These are phyloP conservation scores for Trisateles emortualis DNA, from an alignment of 2,888 invertebrate species.

Conservation along the genomic window DNA sequence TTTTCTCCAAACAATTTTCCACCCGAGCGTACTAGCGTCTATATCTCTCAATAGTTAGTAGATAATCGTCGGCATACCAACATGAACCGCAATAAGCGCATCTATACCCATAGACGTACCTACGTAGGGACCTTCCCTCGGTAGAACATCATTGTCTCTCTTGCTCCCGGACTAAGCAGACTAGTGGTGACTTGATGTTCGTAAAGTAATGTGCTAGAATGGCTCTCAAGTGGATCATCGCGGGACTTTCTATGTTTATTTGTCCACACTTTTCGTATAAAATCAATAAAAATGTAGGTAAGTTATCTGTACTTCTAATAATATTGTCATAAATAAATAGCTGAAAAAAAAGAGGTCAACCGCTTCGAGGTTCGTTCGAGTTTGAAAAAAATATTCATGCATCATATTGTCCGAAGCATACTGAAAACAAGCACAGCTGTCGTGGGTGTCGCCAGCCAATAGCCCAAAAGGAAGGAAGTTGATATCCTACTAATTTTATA, in stretches of 20 bases:
- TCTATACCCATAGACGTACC: slow-evolving; percentile 34
- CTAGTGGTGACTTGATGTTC: slow-evolving; percentile 15
- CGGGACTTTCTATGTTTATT: slow-evolving; percentile 60
- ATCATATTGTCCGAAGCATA: too few relatives aligned
- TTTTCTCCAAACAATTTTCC: slow-evolving; percentile 9
- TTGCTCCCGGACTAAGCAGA: slow-evolving; percentile 24
- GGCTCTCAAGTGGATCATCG: slow-evolving; percentile 56
- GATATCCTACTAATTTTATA: too few relatives aligned
- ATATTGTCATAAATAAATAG: too few relatives aligned
- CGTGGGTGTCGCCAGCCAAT: too few relatives aligned
- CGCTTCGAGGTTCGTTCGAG: too few relatives aligned
- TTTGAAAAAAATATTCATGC: too few relatives aligned
- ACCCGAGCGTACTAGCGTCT: slow-evolving; percentile 15
- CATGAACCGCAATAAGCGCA: slow-evolving; percentile 34
- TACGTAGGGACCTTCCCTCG: slow-evolving; percentile 18
- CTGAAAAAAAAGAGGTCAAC: too few relatives aligned
- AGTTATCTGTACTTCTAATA: slow-evolving; percentile 36
- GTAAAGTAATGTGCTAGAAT: slow-evolving; percentile 46
- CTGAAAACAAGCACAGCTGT: too few relatives aligned
- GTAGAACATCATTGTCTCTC: slow-evolving; percentile 48
- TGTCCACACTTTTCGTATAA: slow-evolving; percentile 62
- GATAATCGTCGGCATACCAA: slow-evolving; percentile 39
- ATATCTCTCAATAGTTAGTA: slow-evolving; percentile 18
- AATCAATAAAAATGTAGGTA: slow-evolving; percentile 60
- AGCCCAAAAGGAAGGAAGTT: too few relatives aligned